Evolutionary conservation across 2,797 vertebrate species (phyloP), one percentile per base, ranked within the genome.

Genomic region (Poecilia picta): DNA sequence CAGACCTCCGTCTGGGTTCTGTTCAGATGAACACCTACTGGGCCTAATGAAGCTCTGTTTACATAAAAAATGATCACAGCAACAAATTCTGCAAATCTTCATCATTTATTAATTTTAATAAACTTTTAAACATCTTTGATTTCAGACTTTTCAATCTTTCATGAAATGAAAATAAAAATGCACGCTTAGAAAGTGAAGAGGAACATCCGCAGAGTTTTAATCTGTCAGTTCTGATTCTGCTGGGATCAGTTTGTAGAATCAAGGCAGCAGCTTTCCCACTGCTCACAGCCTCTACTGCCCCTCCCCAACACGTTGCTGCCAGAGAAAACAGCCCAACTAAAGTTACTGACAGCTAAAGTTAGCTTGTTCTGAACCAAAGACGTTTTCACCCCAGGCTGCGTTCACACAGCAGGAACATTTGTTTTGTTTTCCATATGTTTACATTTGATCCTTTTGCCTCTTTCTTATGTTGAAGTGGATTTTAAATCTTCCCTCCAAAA

Each of bases 21-120:
- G 23, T 53, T 51, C 18, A 51, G 20, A 8, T 23, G 51, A 53
- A 53, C 49, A 7, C 18, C 20, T 8, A 51, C 8, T 25, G 51
- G 51, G 23, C 51, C 6, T 49, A 20, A 2, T 20, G 6, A 49
- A 49, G 2, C 23, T 23, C 20, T 51, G 20, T 23, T 23, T 51
- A 23, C 49, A 28, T 28, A 57, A 57, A 57, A 28, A 28, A 12
- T 28, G 28, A n/a, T 55, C 53, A 10, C 20, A 53, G 51, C 51
- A 25, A n/a, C 25, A 55, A 55, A 57, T 57, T 25, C 10, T 12
- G 10, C 31, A 53, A 49, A 73, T 84, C 20, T 59, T 59, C 23
- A 59, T 62, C 5, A 79, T 18, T 77, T 81, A 78, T 18, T 77
- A 80, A 81, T 11, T 74, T 72, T 51, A 33, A 41, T 59, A 47